A percentile compares a stretch with the other conserved stretches of the same genome.
phyloP scores from a whole-genome alignment of 2,113 vertebrate species.

The Phodopus roborovskii region DNA sequence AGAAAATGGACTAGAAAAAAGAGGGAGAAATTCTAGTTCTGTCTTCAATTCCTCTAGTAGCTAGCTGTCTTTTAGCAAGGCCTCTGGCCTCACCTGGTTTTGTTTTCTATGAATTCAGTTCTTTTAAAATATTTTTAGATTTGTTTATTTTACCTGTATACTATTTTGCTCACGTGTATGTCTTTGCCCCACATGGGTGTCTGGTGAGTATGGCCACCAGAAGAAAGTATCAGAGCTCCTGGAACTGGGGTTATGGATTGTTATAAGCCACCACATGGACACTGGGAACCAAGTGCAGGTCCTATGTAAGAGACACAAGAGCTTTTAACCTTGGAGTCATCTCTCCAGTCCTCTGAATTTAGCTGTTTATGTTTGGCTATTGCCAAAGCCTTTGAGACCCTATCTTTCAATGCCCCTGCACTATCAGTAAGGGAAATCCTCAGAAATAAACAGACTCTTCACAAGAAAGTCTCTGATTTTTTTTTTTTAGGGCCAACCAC shows the following conservation, averaged over 20 bases:
- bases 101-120: not conserved
- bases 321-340: not conserved
- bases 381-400: not conserved
- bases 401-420: not conserved
- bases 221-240: not conserved
- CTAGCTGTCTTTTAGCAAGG: not conserved
- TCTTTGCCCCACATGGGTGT: too few relatives aligned
- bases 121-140: not conserved
- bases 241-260: not conserved
- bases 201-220: not conserved
- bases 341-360: not conserved
- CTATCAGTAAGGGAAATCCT: not conserved
- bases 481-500: not conserved
- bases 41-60: not conserved
- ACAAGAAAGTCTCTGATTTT: not conserved
- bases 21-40: not conserved
- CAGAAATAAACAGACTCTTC: not conserved
- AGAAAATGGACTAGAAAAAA: not conserved
- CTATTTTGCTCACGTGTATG: not conserved
- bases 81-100: not conserved
- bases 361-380: not conserved
- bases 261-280: not conserved
- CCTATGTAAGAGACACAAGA: not conserved
- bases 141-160: not conserved
- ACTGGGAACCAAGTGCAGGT: not conserved